phyloP scores from a whole-genome alignment of 2,113 vertebrate genomes.

The Empidonax alnorum region DNA sequence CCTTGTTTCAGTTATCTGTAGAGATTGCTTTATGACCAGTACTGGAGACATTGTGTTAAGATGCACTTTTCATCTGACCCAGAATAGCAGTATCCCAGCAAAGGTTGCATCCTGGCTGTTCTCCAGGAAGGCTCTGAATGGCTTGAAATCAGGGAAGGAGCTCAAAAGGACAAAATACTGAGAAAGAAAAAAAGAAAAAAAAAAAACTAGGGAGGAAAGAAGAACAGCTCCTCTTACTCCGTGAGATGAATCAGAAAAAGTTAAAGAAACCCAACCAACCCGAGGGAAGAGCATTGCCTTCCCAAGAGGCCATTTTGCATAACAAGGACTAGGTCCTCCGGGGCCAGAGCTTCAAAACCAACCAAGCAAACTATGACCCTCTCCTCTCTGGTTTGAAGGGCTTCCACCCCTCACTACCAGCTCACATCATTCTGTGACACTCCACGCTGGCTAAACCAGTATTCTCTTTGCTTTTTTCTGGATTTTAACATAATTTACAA shows the following conservation, averaged over 20 bases:
- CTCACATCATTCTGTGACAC: background rate
- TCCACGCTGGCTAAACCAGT: background rate
- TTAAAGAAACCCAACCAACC: background rate
- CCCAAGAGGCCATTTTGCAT: background rate
- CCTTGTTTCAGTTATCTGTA: background rate
- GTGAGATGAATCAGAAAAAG: background rate
- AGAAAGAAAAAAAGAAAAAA: background rate
- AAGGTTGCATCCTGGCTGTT: background rate
- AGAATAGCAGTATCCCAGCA: background rate
- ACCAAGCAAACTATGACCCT: background rate
- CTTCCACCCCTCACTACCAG: background rate
- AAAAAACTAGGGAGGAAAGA: accelerated
- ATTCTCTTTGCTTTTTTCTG: background rate
- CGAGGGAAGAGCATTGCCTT: background rate
- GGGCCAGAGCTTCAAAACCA: background rate
- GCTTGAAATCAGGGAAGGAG: background rate
- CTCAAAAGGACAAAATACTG: background rate
- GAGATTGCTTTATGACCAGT: background rate
- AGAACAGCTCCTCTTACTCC: background rate
- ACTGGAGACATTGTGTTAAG: background rate
- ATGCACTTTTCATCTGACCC: background rate
- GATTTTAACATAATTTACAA: background rate
- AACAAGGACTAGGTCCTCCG: background rate
- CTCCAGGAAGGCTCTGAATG: background rate
- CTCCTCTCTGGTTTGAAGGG: background rate